Evolutionary conservation across 2,888 invertebrate species (phyloP), one percentile per base, ranked within the genome.

Genomic region (Cheilosia soror): DNA sequence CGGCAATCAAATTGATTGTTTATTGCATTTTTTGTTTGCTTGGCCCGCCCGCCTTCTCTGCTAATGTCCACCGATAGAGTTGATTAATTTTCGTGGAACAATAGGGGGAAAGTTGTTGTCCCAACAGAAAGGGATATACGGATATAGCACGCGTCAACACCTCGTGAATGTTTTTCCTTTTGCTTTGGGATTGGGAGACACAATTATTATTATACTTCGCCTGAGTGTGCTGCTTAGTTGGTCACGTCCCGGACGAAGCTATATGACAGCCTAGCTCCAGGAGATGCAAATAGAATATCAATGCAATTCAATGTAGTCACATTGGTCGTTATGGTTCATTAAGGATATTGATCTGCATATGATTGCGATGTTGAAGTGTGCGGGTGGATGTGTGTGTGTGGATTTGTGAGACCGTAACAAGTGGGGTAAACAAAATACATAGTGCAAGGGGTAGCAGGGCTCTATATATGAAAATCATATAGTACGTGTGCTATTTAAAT

Each of bases 1-100:
- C 55, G 81, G 72, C 81, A 68, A 76, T 81, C 72, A 72, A 85
- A 85, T 85, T 85, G 81, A 85, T 85, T 85, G 81, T 85, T 81
- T 76, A 72, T 80, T 55, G 42, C 40, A 20, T 58, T 68, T 69
- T 33, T 57, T 27, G 37, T 44, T 55, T 49, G 1, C 9, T 31
- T 13, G 7, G 6, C 11, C 4, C n/a, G 13, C 20, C 5, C 15
- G 29, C 11, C 27, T 11, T 51, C 31, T 7, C 31, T 5, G 55
- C 31, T 72, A 51, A 72, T 72, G 51, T 42, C 44, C 37, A 47
- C 6, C 58, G 60, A 58, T 29, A 57, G 44, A 71, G 76, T 76
- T 85, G 84, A 85, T 85, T 85, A 85, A 80, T 85, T 80, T 80
- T 71, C 51, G 65, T 62, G 55, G 71, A 80, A 51, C 75, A 71